Conservation (phyloP, 1,140 invertebrate genomes). For the Caerostris darwini region DNA sequence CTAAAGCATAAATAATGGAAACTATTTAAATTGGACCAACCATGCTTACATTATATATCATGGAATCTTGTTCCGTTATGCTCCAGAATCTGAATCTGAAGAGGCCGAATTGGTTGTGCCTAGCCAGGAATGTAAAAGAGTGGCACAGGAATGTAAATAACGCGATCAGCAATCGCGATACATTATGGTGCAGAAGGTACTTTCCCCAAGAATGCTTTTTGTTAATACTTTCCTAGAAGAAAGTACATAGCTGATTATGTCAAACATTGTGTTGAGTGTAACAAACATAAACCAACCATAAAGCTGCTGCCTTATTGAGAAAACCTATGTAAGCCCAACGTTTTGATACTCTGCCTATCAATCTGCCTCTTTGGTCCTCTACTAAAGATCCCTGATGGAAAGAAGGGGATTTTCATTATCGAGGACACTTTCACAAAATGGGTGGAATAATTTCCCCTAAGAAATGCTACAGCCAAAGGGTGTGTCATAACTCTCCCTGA, state of each 20-base stretch:
- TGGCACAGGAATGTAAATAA: neutral
- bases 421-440: slow-evolving; percentile 42
- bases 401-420: slow-evolving; percentile 17
- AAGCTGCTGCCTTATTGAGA: neutral
- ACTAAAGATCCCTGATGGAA: neutral
- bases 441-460: slow-evolving; percentile 49
- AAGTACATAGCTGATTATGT: neutral
- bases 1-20: neutral
- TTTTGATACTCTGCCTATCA: neutral
- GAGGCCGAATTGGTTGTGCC: neutral
- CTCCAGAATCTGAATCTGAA: slow-evolving; percentile 1
- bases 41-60: neutral
- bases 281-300: neutral
- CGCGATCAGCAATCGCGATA: slow-evolving; percentile 30
- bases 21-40: neutral
- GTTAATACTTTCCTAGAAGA: neutral
- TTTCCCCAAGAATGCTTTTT: neutral
- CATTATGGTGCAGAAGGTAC: slow-evolving; percentile 55
- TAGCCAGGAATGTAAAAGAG: neutral
- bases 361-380: slow-evolving; percentile 54
- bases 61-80: neutral
- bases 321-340: neutral
- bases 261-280: neutral
- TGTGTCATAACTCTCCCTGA: slow-evolving; percentile 31
- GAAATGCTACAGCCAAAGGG: neutral